These are phyloP conservation scores for Acyrthosiphon pisum DNA, from an alignment of 1,140 invertebrate species.

Conservation along the genomic window DNA sequence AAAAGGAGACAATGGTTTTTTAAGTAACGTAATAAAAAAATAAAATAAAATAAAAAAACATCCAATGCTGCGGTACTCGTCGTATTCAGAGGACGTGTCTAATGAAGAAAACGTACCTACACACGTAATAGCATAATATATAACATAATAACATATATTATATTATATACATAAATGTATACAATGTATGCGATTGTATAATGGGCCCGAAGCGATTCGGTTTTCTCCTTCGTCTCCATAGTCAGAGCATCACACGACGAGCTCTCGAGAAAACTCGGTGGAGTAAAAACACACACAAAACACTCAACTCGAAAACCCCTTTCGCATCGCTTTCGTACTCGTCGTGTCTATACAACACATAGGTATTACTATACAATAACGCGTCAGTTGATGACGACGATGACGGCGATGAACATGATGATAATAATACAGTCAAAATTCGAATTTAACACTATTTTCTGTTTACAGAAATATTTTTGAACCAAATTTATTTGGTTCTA, in stretches of 20 bases:
- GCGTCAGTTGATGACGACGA: background rate
- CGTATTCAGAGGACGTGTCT: background rate
- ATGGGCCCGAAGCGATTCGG: background rate
- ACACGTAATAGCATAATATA: background rate
- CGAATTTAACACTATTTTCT: too few relatives aligned
- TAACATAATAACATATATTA: background rate
- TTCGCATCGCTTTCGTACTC: background rate
- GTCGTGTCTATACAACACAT: background rate
- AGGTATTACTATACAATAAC: background rate
- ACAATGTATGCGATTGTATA: background rate
- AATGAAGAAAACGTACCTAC: background rate
- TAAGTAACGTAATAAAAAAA: background rate
- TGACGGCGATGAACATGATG: too few relatives aligned
- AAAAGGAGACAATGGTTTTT: background rate
- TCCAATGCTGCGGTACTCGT: background rate
- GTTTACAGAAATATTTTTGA: too few relatives aligned
- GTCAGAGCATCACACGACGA: background rate
- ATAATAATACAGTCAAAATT: too few relatives aligned
- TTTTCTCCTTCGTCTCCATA: background rate
- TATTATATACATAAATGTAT: background rate
- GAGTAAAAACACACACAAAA: background rate
- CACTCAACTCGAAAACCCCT: background rate
- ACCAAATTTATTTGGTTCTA: too few relatives aligned
- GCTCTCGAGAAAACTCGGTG: background rate
- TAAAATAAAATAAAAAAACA: background rate